Evolutionary conservation across 2,888 invertebrate species (phyloP), one percentile per base, ranked within the genome.

Genomic region (Tetramorium bicarinatum): DNA sequence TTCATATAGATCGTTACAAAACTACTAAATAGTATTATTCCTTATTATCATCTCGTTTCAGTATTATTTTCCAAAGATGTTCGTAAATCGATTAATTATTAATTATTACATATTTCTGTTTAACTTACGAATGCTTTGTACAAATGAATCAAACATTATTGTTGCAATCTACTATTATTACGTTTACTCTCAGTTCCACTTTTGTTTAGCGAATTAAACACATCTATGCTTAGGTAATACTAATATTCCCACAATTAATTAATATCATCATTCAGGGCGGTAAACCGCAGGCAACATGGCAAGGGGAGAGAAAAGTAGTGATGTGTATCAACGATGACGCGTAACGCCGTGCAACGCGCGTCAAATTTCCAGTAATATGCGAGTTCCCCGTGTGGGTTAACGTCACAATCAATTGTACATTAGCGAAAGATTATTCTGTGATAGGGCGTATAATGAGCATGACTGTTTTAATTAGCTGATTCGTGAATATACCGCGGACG

Each of bases 211-310:
- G 47, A 74, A 80, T 85, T 66, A 15, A 47, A 61, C n/a, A 69
- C 62, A 84, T 61, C 76, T 77, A 64, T 21, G 72, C 52, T 47
- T 47, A 21, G n/a, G 69, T 75, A 83, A 87, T 84, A 81, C 83
- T 85, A 79, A 85, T 83, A 77, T 62, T 41, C 29, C 82, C 77
- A 38, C 71, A 75, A 75, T 75, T 75, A 86, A 89, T 89, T 89
- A 88, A 89, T 88, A 85, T 82, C 41, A 49, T 56, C 11, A 56
- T 74, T 66, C 54, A 61, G 54, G 61, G 64, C 38, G 74, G 66
- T 8, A 21, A 59, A 71, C 66, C 66, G 21, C 56, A 52, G 76
- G 52, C n/a, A 72, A 38, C 61, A 21, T 15, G 11, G 29, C 38
- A 66, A 38, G 61, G 56, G 79, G 67, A 44, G 83, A 77, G 61